Evolutionary conservation across 2,888 invertebrate genomes (phyloP).

Genomic region (Drosophila macrospina): DNA sequence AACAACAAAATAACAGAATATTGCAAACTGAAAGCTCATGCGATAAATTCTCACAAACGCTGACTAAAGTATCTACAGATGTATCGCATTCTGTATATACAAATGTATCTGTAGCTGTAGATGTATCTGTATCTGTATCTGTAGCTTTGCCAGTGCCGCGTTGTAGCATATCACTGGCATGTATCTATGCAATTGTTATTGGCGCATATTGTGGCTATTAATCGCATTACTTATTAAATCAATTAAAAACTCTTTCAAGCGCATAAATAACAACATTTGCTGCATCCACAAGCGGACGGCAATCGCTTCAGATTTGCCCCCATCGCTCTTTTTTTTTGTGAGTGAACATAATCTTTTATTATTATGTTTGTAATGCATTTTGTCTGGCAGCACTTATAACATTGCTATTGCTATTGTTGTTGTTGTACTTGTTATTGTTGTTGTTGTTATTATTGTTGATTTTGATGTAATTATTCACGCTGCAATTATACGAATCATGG

Average conservation of each 20-base stretch:
- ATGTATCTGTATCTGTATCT: constrained; percentile 34
- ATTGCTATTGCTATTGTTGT: constrained; percentile 22
- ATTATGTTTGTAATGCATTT: constrained; percentile 65
- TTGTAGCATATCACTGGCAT: constrained; percentile 4
- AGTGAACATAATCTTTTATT: constrained; percentile 70
- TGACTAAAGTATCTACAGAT: not conserved
- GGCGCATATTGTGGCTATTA: constrained; percentile 64
- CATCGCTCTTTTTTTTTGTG: too few relatives aligned
- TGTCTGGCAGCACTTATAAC: constrained; percentile 50
- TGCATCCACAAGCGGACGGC: constrained; percentile 9
- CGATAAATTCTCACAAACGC: constrained; percentile 2
- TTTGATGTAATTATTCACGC: constrained; percentile 80
- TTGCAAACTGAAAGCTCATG: constrained; percentile 9
- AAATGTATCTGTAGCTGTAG: constrained; percentile 27
- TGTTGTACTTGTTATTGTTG: constrained; percentile 20
- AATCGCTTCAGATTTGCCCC: not conserved
- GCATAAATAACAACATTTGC: constrained; percentile 78
- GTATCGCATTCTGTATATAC: constrained; percentile 3
- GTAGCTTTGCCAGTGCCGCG: not conserved
- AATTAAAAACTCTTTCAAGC: constrained; percentile 79
- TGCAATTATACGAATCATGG: constrained; percentile 79
- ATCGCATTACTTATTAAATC: constrained; percentile 81
- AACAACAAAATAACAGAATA: constrained; percentile 9
- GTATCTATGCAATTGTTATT: constrained; percentile 32
- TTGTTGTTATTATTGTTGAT: constrained; percentile 51